Conservation (phyloP, 2,888 invertebrate genomes). For the Metellina segmentata region DNA sequence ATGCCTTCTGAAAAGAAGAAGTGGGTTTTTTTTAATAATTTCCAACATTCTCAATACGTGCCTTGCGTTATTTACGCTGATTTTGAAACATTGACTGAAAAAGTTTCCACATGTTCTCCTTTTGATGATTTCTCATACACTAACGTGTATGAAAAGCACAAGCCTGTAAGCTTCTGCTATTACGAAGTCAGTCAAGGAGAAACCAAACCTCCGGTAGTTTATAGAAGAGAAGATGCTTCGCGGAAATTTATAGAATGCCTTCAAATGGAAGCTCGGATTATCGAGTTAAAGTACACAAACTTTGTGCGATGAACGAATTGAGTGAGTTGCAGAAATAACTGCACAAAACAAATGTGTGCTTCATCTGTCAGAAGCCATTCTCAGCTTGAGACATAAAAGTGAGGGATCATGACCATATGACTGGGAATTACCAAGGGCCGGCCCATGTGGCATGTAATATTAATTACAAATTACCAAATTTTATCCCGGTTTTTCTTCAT, state of each 20-base stretch:
- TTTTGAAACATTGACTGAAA: not conserved
- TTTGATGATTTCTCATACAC: not conserved
- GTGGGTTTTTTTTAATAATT: not conserved
- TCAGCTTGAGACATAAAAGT: not conserved
- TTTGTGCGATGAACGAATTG: no score
- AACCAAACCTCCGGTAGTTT: not conserved
- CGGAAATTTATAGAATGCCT: no score
- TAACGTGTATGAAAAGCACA: not conserved
- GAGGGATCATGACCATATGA: slow-evolving; percentile 23
- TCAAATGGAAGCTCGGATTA: no score
- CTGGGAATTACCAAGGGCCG: not conserved
- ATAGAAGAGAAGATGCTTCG: slow-evolving; percentile 8
- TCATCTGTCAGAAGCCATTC: not conserved
- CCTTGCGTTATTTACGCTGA: slow-evolving; percentile 20
- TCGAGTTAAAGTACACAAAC: no score
- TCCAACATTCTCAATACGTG: not conserved
- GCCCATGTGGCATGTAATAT: slow-evolving; percentile 3
- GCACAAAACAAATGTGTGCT: not conserved
- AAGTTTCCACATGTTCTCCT: not conserved
- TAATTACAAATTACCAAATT: not conserved
- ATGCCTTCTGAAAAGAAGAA: not conserved
- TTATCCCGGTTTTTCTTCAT: slow-evolving; percentile 10
- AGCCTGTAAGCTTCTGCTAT: not conserved
- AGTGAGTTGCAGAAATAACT: not conserved
- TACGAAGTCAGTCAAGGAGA: not conserved